Evolutionary conservation across 2,797 vertebrate genomes (phyloP).

Genomic region (Pantherophis vulpinus): DNA sequence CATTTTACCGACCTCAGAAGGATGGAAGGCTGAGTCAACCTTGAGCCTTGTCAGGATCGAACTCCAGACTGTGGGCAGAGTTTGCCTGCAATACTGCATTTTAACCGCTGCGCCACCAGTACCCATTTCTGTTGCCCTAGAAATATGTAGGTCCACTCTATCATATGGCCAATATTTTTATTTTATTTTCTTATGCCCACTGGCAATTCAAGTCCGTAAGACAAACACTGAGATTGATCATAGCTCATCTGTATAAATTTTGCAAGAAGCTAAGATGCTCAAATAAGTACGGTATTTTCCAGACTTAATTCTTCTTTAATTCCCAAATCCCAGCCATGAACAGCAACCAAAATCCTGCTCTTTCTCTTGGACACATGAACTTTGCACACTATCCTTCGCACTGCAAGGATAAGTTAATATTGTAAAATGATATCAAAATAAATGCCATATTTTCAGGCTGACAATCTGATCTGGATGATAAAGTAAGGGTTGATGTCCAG

Average conservation of each 20-base stretch:
- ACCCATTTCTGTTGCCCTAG: neutral
- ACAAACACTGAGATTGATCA: neutral
- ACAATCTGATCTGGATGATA: neutral
- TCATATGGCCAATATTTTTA: neutral
- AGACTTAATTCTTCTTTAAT: neutral
- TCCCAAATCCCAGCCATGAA: neutral
- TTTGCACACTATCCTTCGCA: neutral
- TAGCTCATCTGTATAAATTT: neutral
- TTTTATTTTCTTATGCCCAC: neutral
- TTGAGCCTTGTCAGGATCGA: neutral
- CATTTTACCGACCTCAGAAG: neutral
- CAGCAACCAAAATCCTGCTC: too few species aligned
- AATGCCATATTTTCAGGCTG: neutral
- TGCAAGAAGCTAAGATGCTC: neutral
- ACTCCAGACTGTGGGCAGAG: neutral
- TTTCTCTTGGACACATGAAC: neutral
- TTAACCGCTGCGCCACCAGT: neutral
- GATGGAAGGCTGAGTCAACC: neutral
- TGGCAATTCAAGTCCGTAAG: neutral
- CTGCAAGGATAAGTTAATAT: neutral
- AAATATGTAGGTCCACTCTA: neutral
- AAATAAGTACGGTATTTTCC: neutral
- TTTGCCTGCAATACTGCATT: neutral
- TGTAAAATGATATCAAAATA: neutral
- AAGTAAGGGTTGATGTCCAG: too few species aligned